Conservation (phyloP, 2,113 vertebrate species). For the Phocoena sinus region DNA sequence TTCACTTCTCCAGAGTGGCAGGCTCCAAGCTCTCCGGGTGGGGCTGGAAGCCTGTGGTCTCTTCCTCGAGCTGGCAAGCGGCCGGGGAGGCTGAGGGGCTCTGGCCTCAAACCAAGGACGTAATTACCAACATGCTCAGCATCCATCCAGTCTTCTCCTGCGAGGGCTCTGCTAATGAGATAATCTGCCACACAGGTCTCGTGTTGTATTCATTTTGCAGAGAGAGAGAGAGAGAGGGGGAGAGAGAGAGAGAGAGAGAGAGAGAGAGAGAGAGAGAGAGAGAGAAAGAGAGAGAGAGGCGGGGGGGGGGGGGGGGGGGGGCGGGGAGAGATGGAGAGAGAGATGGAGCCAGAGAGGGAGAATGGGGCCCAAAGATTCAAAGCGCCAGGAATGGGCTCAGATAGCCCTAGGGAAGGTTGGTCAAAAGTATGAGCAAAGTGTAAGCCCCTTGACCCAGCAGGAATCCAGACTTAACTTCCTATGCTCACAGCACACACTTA, state of each 20-base stretch:
- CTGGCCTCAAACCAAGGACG: slow-evolving; percentile 64
- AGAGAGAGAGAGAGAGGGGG: neutral
- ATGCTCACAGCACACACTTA: neutral
- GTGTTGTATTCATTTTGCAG: neutral
- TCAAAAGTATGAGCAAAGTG: neutral
- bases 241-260: neutral
- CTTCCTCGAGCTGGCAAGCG: neutral
- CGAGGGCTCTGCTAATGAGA: slow-evolving; percentile 48
- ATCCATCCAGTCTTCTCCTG: slow-evolving; percentile 43
- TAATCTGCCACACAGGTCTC: neutral
- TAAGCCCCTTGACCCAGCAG: neutral
- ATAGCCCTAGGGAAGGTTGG: neutral
- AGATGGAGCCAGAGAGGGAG: neutral
- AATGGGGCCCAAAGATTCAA: neutral
- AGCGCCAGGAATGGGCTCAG: neutral
- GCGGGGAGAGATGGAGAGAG: too few relatives aligned
- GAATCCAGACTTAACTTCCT: neutral
- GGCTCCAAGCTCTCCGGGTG: neutral
- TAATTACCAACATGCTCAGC: slow-evolving; percentile 60
- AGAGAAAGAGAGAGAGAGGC: neutral
- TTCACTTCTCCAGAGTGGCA: neutral
- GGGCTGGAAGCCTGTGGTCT: slow-evolving; percentile 22
- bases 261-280: neutral
- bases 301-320: too few relatives aligned
- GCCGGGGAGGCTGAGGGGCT: neutral